Conservation (phyloP, 2,113 vertebrate species). For the Alligator mississippiensis region DNA sequence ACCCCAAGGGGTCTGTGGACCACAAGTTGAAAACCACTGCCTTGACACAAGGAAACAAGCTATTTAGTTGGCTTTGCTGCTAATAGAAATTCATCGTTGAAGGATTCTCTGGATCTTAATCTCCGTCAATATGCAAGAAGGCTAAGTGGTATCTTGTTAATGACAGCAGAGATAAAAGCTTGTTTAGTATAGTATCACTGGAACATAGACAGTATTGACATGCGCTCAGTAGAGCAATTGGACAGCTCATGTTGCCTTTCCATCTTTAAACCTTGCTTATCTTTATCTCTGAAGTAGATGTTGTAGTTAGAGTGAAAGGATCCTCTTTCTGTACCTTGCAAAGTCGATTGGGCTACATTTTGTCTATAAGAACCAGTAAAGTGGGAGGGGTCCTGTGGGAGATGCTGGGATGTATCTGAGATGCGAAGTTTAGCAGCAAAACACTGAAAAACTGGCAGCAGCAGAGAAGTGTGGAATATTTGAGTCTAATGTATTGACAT, state of each 20-base stretch:
- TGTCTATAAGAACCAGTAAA: not conserved
- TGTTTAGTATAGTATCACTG: not conserved
- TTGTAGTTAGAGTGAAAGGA: not conserved
- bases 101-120: not conserved
- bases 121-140: not conserved
- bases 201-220: not conserved
- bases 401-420: rapidly evolving
- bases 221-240: not conserved
- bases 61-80: not conserved
- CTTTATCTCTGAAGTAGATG: not conserved
- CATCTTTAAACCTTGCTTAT: constrained; percentile 21
- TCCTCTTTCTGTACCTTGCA: not conserved
- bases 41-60: not conserved
- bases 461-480: not conserved
- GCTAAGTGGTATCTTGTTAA: not conserved
- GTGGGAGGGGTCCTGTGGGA: not conserved
- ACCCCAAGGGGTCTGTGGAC: too few species aligned
- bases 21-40: too few species aligned
- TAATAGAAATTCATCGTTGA: not conserved
- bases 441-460: not conserved
- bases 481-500: not conserved
- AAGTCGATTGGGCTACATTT: not conserved
- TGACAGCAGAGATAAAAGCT: not conserved
- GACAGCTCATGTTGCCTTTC: constrained; percentile 11
- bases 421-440: rapidly evolving